A percentile compares a stretch with the other conserved stretches of the same genome.
phyloP scores from a whole-genome alignment of 1,140 invertebrate genomes.

The Bombus huntii region DNA sequence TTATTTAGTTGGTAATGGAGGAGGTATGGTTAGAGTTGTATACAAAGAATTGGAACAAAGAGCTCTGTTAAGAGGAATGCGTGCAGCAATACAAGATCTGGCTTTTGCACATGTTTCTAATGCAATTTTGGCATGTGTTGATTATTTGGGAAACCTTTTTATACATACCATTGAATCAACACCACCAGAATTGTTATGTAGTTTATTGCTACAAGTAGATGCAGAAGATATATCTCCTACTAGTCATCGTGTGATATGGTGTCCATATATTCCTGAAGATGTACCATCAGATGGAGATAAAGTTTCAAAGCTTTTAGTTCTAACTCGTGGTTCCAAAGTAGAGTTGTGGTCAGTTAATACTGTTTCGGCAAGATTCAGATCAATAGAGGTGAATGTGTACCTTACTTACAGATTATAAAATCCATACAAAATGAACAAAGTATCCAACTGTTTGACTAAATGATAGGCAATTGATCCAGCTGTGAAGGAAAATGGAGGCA shows the following conservation, averaged over 20 bases:
- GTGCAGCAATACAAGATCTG: slow-evolving; percentile 92
- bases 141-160: slow-evolving; percentile 91
- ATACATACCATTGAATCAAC: slow-evolving; percentile 90
- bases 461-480: slow-evolving; percentile 71
- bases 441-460: slow-evolving; percentile 58
- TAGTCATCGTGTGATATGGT: slow-evolving; percentile 92
- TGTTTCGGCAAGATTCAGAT: slow-evolving; percentile 71
- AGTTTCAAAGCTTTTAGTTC: slow-evolving; percentile 90
- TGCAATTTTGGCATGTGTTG: slow-evolving; percentile 92
- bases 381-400: slow-evolving; percentile 70
- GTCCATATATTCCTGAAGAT: slow-evolving; percentile 92
- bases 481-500: slow-evolving; percentile 73
- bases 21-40: slow-evolving; percentile 92
- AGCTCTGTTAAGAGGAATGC: slow-evolving; percentile 93
- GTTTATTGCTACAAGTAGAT: slow-evolving; percentile 82
- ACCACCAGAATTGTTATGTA: slow-evolving; percentile 84
- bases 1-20: slow-evolving; percentile 84
- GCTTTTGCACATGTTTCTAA: slow-evolving; percentile 93
- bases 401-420: slow-evolving; percentile 39
- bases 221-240: slow-evolving; percentile 72
- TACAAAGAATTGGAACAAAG: slow-evolving; percentile 89
- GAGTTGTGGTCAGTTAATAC: slow-evolving; percentile 79
- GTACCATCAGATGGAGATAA: slow-evolving; percentile 86
- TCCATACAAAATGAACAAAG: slow-evolving; percentile 34
- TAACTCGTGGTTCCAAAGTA: slow-evolving; percentile 90